Evolutionary conservation across 1,140 invertebrate species (phyloP), one percentile per base, ranked within the genome.

Genomic region (Drosophila nasuta): DNA sequence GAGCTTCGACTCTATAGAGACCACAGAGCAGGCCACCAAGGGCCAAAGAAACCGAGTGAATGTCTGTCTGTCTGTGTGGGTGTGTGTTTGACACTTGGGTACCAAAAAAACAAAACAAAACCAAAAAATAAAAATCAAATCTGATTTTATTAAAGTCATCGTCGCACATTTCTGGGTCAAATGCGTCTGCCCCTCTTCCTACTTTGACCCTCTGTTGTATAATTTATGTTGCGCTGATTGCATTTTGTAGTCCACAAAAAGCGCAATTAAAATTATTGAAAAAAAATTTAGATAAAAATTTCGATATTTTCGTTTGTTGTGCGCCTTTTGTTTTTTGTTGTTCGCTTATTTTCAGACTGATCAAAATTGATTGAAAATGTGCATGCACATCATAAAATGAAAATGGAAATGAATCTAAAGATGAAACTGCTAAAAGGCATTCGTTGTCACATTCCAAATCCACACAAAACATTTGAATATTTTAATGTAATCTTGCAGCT

Each of bases 141-240:
- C 83, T 72, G 73, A 67, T 78, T 87, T 87, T 87, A 87, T 83
- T 87, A 58, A 62, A 82, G 75, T 81, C 79, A 75, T 74, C 75
- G 60, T 65, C 54, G 49, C 62, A 25, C 79, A 63, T 82, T 87
- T 87, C 83, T 87, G 83, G 83, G 83, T 87, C 83, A 87, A 67
- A 43, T 57, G 74, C 28, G 33, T 48, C 51, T 62, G 48, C 60
- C 41, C 51, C 11, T 2, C 20, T 13, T 20, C 46, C 20, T 5
- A 41, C 20, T 25, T 4, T 28, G 11, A 46, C 48, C 58, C 64
- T 54, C n/a, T 57, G 43, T 17, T 58, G 70, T 65, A 82, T 82
- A 88, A 87, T 88, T 87, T 87, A 88, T 88, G 83, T 75, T 66
- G 77, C 80, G 28, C 80, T 83, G 77, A 87, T 87, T 87, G 83